Evolutionary conservation across 2,797 vertebrate species (phyloP).

Genomic region (Peromyscus nudipes): DNA sequence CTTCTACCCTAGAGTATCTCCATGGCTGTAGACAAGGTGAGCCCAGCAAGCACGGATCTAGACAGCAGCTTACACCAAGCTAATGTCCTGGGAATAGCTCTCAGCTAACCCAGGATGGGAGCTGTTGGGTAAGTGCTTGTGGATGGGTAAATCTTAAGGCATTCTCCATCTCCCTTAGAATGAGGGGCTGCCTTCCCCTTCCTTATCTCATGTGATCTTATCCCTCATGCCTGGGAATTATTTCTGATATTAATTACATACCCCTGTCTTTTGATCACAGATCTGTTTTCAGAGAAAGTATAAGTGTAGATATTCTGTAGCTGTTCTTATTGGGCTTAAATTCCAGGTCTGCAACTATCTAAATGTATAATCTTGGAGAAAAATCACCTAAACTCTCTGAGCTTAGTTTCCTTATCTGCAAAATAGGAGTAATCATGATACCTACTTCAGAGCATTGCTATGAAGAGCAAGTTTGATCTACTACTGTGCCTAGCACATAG

Average conservation of each 20-base stretch:
- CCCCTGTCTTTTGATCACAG: neutral
- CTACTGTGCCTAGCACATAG: neutral
- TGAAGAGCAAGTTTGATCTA: conserved; percentile 1
- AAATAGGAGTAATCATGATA: neutral
- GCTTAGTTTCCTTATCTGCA: conserved; percentile 49
- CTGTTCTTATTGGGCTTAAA: conserved; percentile 25
- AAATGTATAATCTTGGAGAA: conserved; percentile 6
- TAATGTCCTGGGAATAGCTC: neutral
- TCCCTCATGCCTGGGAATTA: neutral
- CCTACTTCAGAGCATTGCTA: neutral
- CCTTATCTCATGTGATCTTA: neutral
- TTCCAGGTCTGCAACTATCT: conserved; percentile 12
- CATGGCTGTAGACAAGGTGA: neutral
- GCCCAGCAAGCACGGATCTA: neutral
- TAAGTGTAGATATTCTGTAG: conserved; percentile 9
- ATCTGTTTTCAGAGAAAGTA: conserved; percentile 1
- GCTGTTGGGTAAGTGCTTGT: neutral
- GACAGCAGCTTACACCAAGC: neutral
- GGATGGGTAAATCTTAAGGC: neutral
- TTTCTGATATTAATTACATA: conserved; percentile 48
- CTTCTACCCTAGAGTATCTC: neutral
- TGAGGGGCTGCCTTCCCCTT: neutral
- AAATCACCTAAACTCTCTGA: conserved; percentile 29
- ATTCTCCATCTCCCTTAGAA: neutral
- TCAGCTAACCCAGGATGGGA: neutral